These are phyloP conservation scores for Lanistes nyassanus DNA, from an alignment of 1,140 invertebrate species.

Conservation along the genomic window DNA sequence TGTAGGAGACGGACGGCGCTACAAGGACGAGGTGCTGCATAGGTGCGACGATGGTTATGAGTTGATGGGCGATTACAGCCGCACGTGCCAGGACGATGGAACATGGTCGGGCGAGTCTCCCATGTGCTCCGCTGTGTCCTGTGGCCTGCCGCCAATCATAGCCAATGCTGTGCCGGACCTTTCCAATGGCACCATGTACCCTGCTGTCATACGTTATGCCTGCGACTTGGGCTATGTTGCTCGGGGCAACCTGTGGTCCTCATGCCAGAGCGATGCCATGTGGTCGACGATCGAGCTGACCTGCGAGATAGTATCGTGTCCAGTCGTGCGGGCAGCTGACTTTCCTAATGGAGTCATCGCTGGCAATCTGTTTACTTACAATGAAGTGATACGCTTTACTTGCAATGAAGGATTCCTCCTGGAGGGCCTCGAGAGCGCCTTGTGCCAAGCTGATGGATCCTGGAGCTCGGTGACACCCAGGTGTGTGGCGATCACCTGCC, in stretches of 20 bases:
- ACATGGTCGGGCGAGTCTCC: conserved; percentile 45
- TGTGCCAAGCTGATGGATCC: conserved; percentile 72
- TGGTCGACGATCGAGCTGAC: conserved; percentile 44
- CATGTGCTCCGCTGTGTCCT: conserved; percentile 46
- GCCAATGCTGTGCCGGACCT: conserved; percentile 37
- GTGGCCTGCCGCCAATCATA: conserved; percentile 37
- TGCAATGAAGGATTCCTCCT: conserved; percentile 50
- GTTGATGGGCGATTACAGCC: conserved; percentile 52
- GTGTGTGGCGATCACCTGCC: conserved; percentile 42
- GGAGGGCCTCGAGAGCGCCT: conserved; percentile 15
- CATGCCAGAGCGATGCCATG: conserved; percentile 36
- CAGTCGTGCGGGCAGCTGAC: conserved; percentile 14
- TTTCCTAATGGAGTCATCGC: conserved; percentile 40
- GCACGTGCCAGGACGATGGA: conserved; percentile 43
- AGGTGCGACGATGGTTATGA: conserved; percentile 65
- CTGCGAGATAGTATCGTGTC: conserved; percentile 41
- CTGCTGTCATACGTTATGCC: conserved; percentile 30
- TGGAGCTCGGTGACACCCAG: conserved; percentile 76
- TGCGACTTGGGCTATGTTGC: conserved; percentile 82
- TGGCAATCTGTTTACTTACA: conserved; percentile 41
- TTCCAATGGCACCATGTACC: conserved; percentile 14
- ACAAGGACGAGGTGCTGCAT: conserved; percentile 69
- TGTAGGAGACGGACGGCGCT: conserved; percentile 68
- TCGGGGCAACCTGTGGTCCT: conserved; percentile 55
- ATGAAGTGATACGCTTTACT: conserved; percentile 39